Evolutionary conservation across 2,888 invertebrate species (phyloP).

Genomic region (Leucania comma): DNA sequence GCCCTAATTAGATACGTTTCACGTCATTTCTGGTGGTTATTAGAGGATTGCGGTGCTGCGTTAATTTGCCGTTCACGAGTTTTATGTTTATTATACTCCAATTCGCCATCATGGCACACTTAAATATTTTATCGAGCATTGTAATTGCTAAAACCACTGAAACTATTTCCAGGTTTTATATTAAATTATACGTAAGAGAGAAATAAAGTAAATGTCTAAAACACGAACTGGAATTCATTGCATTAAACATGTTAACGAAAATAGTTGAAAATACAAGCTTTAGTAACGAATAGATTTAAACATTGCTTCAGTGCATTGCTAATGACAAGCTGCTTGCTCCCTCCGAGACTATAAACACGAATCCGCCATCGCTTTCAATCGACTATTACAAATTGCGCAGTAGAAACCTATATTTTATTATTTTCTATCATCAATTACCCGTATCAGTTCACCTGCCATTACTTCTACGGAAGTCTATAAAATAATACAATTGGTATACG

Average conservation of each 20-base stretch:
- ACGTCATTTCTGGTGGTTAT: constrained; percentile 58
- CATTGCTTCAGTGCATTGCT: constrained; percentile 33
- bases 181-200: constrained; percentile 1
- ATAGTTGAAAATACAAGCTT: constrained; percentile 38
- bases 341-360: constrained; percentile 16
- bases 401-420: constrained; percentile 47
- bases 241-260: constrained; percentile 40
- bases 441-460: constrained; percentile 41
- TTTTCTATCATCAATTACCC: constrained; percentile 39
- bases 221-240: constrained; percentile 36
- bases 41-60: constrained; percentile 42
- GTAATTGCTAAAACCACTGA: constrained; percentile 12
- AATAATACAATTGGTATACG: constrained; percentile 56
- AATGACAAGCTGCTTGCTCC: constrained; percentile 32
- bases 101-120: constrained; percentile 9
- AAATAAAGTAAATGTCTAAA: constrained; percentile 36
- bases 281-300: constrained; percentile 25
- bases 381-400: constrained; percentile 39
- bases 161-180: constrained; percentile 25
- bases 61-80: constrained; percentile 46
- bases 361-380: constrained; percentile 37
- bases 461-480: constrained; percentile 47
- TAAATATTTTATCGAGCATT: constrained; percentile 25
- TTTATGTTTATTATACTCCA: constrained; percentile 40
- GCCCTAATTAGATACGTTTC: constrained; percentile 65